Percentiles rank a stretch among this genome's conserved stretches.
phyloP scores from a whole-genome alignment of 2,797 vertebrate genomes.

The Apogon hyalosoma region DNA sequence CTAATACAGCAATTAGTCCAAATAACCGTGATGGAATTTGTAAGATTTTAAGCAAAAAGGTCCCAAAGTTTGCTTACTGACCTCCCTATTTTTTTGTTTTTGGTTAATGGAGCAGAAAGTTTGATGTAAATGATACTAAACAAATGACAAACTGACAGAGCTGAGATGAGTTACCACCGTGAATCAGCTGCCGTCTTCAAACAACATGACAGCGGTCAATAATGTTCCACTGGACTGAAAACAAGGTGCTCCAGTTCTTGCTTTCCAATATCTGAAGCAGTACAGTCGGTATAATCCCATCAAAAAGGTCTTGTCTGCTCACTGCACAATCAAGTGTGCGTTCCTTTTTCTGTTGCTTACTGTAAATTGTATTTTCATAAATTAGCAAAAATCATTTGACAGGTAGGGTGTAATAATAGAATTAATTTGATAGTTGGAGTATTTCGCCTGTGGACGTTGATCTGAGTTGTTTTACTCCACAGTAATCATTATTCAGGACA shows the following conservation, averaged over 20 bases:
- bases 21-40: background rate
- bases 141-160: too few species aligned
- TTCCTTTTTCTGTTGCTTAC: background rate
- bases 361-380: conserved; percentile 7
- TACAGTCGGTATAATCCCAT: conserved; percentile 4
- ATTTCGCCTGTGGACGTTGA: conserved; percentile 4
- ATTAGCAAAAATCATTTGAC: conserved; percentile 1
- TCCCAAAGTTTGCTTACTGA: conserved; percentile 23
- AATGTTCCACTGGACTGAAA: conserved; percentile 1
- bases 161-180: too few species aligned
- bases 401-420: background rate
- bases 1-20: conserved; percentile 34
- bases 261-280: conserved; percentile 17
- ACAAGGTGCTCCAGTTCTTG: conserved; percentile 35
- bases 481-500: conserved; percentile 8
- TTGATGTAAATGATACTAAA: conserved; percentile 35
- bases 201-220: background rate
- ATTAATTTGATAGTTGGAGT: conserved; percentile 10
- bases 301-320: conserved; percentile 2
- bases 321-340: background rate
- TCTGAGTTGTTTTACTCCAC: background rate
- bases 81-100: background rate
- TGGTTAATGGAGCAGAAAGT: conserved; percentile 8
- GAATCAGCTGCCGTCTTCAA: background rate
- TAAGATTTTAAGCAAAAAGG: conserved; percentile 27